Evolutionary conservation across 2,797 vertebrate genomes (phyloP), one percentile per base, ranked within the genome.

Genomic region (Scyliorhinus canicula): DNA sequence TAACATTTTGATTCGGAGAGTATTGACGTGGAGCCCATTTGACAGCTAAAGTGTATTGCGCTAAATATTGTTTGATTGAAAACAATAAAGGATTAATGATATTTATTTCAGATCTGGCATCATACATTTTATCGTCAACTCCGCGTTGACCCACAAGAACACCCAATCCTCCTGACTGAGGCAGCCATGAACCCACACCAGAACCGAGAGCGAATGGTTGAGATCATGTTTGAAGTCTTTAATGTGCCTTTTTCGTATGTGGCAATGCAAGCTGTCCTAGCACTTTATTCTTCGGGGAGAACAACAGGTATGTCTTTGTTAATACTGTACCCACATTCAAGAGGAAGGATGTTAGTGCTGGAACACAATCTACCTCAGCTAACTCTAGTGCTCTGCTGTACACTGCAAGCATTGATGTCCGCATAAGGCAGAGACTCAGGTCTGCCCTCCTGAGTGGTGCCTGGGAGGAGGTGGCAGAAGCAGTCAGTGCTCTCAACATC

Each of bases 171-270:
- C 86, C 96, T 98, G 96, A 97, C 97, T 0, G 98, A 98, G 65
- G 96, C 97, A 0, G 97, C 97, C 50, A 97, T 97, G 97, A 98
- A 97, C 95, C 97, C 97, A 0, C 11, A 77, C 67, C 95, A 96
- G 95, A 98, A 97, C 96, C 96, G 97, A 0, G 96, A 97, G 95
- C 97, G 96, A 16, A 96, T 96, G 95, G 96, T 98, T 95, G 97
- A 98, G 96, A 95, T 98, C 95, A 97, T 98, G 97, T 98, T 98
- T 4, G 98, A 98, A 95, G 77, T 86, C 65, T 98, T 98, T 95
- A 95, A 65, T 0, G 97, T 98, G 69, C 98, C 98, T 0, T 96
- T 96, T 69, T 95, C 96, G 16, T 98, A 97, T 0, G 96, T 97
- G 95, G 97, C 97, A 77, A 96, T 98, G 96, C 98, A 98, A 96